Evolutionary conservation across 2,888 invertebrate species (phyloP), one percentile per base, ranked within the genome.

Genomic region (Schizotus pectinicornis): DNA sequence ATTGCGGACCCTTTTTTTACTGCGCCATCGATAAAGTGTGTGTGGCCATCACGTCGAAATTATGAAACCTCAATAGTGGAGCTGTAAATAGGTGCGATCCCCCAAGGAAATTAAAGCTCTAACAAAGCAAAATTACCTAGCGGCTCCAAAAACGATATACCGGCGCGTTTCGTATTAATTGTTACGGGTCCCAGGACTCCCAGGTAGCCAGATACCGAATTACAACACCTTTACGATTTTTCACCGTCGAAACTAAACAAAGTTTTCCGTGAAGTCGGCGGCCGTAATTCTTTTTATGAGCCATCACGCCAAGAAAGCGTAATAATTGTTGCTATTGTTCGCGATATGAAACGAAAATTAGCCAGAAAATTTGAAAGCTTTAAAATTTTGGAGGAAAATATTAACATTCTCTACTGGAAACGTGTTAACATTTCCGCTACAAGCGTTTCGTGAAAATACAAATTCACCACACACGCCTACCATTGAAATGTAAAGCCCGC

Each of bases 341-440:
- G 22, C 22, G 38, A 3, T 33, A 33, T 33, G 34, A 33, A 7
- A 8, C 7, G 7, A 7, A 35, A 35, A 11, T 38, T 7, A 39
- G 12, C 39, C 9, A 5, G 14, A 13, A 9, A 38, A 9, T 38
- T 13, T n/a, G 14, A 39, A 39, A 1, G 30, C 2, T 11, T 22
- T 6, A 39, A 8, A 38, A n/a, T 5, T 12, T 38, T 11, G n/a
- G 7, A 42, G 7, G 11, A 22, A 22, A 22, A 22, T 42, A 42
- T 42, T 42, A 32, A 31, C 22, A 42, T 42, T 42, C 22, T 22
- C 42, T 22, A 30, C 37, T 36, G 37, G 35, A 31, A 52, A 36
- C 43, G 43, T 22, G 52, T 11, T 33, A 43, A 43, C 37, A 52
- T 52, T 52, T 43, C 52, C 52, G 12, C 52, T 14, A 42, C 7